Conservation (phyloP, 2,888 invertebrate species). For the Acheta domesticus region DNA sequence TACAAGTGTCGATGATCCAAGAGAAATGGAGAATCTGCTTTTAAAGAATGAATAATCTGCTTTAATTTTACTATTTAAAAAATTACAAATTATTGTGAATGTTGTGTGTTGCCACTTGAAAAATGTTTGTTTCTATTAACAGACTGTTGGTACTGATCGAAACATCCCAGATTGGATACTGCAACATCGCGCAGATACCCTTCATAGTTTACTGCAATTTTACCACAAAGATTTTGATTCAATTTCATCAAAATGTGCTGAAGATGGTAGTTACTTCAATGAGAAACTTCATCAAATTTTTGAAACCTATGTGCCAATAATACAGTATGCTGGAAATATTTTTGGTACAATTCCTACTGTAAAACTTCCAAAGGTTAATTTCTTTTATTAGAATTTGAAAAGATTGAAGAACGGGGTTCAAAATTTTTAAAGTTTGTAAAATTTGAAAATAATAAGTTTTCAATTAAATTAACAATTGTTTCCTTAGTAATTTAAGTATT, state of each 20-base stretch:
- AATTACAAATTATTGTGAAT: too few relatives aligned
- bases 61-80: too few relatives aligned
- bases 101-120: not conserved
- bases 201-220: slow-evolving; percentile 73
- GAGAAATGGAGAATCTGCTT: too few relatives aligned
- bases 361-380: slow-evolving; percentile 70
- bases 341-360: slow-evolving; percentile 80
- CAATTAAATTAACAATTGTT: too few relatives aligned
- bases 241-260: slow-evolving; percentile 58
- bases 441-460: too few relatives aligned
- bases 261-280: slow-evolving; percentile 56
- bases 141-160: slow-evolving; percentile 86
- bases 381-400: not conserved
- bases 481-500: not conserved
- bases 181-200: slow-evolving; percentile 70
- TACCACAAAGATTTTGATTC: slow-evolving; percentile 81
- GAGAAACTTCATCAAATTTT: slow-evolving; percentile 81
- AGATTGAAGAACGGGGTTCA: too few relatives aligned
- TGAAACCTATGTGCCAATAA: slow-evolving; percentile 82
- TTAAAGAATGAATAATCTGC: too few relatives aligned
- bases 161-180: slow-evolving; percentile 81
- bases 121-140: slow-evolving; percentile 39
- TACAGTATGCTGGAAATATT: slow-evolving; percentile 77
- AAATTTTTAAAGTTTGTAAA: too few relatives aligned
- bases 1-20: too few relatives aligned